A percentile compares a stretch with the other conserved stretches of the same genome.
These are phyloP conservation scores for Psylliodes chrysocephalus DNA, from an alignment of 2,888 invertebrate genomes.

Conservation along the genomic window DNA sequence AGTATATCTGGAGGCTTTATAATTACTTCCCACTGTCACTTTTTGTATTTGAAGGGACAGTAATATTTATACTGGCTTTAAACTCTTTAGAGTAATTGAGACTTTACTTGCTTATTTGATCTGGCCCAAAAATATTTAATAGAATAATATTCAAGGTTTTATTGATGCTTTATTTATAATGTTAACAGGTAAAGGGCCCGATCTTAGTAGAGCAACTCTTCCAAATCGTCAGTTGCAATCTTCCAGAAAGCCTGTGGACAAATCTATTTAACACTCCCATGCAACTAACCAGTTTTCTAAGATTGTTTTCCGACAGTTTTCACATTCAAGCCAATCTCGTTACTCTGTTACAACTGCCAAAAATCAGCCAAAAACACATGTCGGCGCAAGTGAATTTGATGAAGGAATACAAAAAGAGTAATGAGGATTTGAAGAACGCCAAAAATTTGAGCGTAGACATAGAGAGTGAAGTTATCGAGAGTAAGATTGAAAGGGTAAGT, in stretches of 20 bases:
- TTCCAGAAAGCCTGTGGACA: slow-evolving; percentile 70
- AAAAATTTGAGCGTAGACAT: slow-evolving; percentile 48
- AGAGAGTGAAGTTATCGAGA: slow-evolving; percentile 39
- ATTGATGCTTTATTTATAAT: no score
- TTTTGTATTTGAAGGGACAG: no score
- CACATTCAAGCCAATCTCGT: slow-evolving; percentile 94
- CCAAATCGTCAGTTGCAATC: slow-evolving; percentile 76
- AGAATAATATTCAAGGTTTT: no score
- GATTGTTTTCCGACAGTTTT: slow-evolving; percentile 94
- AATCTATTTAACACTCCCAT: slow-evolving; percentile 91
- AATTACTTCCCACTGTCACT: no score
- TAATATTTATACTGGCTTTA: no score
- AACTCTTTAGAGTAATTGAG: no score
- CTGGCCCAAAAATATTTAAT: no score
- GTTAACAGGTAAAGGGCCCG: slow-evolving; percentile 67
- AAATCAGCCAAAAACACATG: slow-evolving; percentile 68
- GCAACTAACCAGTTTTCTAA: slow-evolving; percentile 89
- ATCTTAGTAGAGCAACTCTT: slow-evolving; percentile 89
- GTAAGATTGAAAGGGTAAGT: slow-evolving; percentile 41
- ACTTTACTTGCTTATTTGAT: no score
- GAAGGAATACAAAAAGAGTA: slow-evolving; percentile 46
- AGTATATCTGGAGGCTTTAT: no score
- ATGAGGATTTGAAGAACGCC: slow-evolving; percentile 54
- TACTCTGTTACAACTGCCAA: slow-evolving; percentile 81
- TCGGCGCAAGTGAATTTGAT: slow-evolving; percentile 52